Conservation (phyloP, 2,113 vertebrate genomes). For the Daubentonia madagascariensis region DNA sequence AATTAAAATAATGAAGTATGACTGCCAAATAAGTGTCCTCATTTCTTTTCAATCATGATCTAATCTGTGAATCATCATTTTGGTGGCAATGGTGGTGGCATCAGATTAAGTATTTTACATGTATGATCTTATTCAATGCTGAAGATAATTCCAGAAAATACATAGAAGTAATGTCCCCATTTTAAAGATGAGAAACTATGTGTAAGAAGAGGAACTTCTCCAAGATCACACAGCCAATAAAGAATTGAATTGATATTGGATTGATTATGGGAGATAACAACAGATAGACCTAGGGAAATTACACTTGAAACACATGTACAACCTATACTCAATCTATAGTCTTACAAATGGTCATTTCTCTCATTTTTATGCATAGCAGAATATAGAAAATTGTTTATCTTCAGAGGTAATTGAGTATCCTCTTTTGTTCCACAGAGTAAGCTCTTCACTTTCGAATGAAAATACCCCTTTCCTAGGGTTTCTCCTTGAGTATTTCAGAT, state of each 20-base stretch:
- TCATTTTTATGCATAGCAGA: neutral
- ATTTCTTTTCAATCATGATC: neutral
- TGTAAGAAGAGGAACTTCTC: neutral
- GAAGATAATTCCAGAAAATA: neutral
- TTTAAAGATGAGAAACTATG: neutral
- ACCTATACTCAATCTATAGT: neutral
- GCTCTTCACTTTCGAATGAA: neutral
- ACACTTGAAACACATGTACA: neutral
- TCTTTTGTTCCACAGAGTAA: neutral
- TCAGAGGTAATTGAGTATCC: neutral
- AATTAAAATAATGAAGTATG: neutral
- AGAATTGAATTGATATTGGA: neutral
- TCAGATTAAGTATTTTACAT: neutral
- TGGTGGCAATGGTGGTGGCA: neutral
- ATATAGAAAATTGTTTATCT: neutral
- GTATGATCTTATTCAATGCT: neutral
- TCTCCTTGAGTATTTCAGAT: neutral
- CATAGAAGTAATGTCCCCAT: neutral
- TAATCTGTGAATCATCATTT: neutral
- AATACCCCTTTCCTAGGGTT: neutral
- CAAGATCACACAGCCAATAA: neutral
- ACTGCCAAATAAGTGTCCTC: neutral
- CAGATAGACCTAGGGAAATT: neutral
- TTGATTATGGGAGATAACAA: neutral
- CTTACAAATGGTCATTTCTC: neutral